Percentiles rank a stretch among this genome's conserved stretches.
Evolutionary conservation across 2,113 vertebrate species (phyloP).

Genomic region (Pedionomus torquatus): DNA sequence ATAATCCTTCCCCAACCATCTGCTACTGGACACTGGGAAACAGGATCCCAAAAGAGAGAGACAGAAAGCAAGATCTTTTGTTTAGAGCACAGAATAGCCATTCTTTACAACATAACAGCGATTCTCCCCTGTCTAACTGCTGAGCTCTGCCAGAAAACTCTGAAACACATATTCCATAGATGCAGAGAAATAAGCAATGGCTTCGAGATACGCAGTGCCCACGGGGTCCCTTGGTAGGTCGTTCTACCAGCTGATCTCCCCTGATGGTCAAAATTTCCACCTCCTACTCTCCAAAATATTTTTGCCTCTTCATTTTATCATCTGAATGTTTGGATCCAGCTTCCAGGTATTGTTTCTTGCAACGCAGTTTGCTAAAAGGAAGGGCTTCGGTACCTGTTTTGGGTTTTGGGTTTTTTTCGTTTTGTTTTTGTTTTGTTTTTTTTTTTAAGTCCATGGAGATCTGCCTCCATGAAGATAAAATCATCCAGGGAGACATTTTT

Average conservation of each 20-base stretch:
- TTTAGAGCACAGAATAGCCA: background rate
- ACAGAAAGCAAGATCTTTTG: background rate
- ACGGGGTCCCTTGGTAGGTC: background rate
- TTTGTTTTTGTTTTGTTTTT: background rate
- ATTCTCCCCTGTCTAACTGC: background rate
- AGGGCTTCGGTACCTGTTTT: background rate
- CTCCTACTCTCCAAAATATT: slow-evolving; percentile 31
- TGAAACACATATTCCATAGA: background rate
- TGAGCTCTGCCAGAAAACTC: background rate
- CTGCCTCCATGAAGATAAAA: background rate
- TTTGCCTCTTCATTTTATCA: slow-evolving; percentile 31
- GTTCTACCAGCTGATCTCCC: background rate
- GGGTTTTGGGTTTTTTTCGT: background rate
- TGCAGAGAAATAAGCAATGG: background rate
- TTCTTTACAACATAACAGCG: background rate
- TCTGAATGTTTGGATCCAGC: background rate
- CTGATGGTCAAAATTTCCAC: background rate
- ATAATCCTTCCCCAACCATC: slow-evolving; percentile 17
- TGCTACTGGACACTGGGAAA: slow-evolving; percentile 30
- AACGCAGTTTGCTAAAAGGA: background rate
- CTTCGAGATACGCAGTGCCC: background rate
- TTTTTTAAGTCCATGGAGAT: background rate
- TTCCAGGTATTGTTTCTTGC: slow-evolving; percentile 50
- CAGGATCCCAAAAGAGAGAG: background rate
- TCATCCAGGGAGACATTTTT: background rate